Base-by-base conservation (phyloP, 2,113 vertebrate genomes). In the Leucopsar rothschildi region DNA sequence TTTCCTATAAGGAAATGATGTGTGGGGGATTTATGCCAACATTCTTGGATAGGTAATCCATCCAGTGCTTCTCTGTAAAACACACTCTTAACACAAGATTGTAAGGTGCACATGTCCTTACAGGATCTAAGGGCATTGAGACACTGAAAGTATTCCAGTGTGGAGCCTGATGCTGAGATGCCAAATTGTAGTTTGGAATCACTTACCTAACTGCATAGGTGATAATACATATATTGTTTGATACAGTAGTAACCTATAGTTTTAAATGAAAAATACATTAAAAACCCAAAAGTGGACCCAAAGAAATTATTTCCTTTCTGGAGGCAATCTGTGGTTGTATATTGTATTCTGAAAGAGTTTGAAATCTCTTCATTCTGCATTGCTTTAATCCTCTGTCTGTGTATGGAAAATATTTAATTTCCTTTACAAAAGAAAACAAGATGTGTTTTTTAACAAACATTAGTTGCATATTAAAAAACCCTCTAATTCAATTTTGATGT, bases 1-100 rank as follows among this genome's bases (percentile, higher is more conserved):
- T 60, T 82, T 64, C 21, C 37, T 64, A 6, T 57, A 19, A 42
- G 66, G 63, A 84, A 33, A 8, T 82, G 11, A 4, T 57, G 6
- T 9, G 5, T 40, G 3, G 25, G 5, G 9, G 9, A 33, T 18
- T 92, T 44, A 8, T 76, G 52, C 49, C 31, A 24, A 35, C 10
- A 13, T 66, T 69, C 35, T 78, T 59, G 53, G 60, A 3, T 16
- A 57, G 11, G 1, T 55, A 17, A 57, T 61, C 47, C 15, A 49
- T 61, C 47, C 44, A 20, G 9, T 31, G 42, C 5, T 71, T 71
- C 27, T 50, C 23, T 79, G 29, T 35, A 73, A 57, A 80, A 61
- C 21, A 42, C 21, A 8, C 12, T 3, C 21, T 42, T 42, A 49
- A 66, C 1, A 0, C 29, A 3, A 68, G 31, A 11, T 9, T 31